Conservation (phyloP, 2,888 invertebrate species). For the Zygogramma bicolorata region DNA sequence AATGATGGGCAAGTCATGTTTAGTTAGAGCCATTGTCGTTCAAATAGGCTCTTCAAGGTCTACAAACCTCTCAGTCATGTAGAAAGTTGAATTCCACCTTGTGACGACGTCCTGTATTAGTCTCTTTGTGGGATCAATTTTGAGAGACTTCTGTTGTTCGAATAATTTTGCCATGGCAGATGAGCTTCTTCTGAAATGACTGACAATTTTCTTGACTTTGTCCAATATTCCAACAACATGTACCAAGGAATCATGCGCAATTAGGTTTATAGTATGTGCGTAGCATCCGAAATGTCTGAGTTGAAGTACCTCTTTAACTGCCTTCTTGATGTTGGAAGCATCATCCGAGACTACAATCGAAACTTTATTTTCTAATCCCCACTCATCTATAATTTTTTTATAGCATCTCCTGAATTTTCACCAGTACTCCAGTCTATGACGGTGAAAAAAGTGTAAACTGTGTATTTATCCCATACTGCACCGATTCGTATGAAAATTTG, state of each 20-base stretch:
- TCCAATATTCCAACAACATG: slow-evolving; percentile 1
- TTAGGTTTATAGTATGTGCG: slow-evolving; percentile 52
- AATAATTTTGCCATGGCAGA: slow-evolving; percentile 52
- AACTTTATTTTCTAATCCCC: too few species aligned
- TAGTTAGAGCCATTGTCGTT: slow-evolving; percentile 43
- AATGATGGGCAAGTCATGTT: slow-evolving; percentile 34
- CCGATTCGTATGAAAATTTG: too few species aligned
- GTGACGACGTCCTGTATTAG: slow-evolving; percentile 28
- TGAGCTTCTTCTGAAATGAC: slow-evolving; percentile 50
- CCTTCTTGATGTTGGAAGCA: slow-evolving; percentile 52
- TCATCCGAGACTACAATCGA: slow-evolving; percentile 54
- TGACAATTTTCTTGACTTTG: slow-evolving; percentile 46
- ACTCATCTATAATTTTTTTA: too few species aligned
- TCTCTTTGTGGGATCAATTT: slow-evolving; percentile 19
- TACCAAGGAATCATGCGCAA: slow-evolving; percentile 42
- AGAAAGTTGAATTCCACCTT: slow-evolving; percentile 28
- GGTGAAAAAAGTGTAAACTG: too few species aligned
- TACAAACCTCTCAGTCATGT: slow-evolving; percentile 45
- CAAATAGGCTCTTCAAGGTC: slow-evolving; percentile 38
- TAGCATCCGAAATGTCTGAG: slow-evolving; percentile 51
- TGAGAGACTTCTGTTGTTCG: slow-evolving; percentile 48
- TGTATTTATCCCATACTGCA: too few species aligned
- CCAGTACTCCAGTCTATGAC: too few species aligned
- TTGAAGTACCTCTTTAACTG: slow-evolving; percentile 41
- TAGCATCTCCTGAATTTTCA: too few species aligned